Conservation (phyloP, 1,140 invertebrate species). For the Onthophagus taurus region DNA sequence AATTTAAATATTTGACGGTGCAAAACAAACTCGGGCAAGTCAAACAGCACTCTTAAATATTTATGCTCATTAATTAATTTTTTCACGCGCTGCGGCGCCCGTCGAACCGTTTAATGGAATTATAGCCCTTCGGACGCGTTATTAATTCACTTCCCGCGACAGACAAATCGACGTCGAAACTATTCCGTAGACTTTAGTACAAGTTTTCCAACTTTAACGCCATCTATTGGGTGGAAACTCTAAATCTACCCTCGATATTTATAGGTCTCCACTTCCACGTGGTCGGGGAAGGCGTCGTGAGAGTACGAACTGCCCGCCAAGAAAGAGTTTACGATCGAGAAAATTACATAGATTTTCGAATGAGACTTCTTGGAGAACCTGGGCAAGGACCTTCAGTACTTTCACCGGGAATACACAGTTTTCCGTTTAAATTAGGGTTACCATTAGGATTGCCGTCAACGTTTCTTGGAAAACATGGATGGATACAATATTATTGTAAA, state of each 20-base stretch:
- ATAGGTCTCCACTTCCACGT: slow-evolving; percentile 87
- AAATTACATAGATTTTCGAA: slow-evolving; percentile 92
- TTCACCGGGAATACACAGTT: slow-evolving; percentile 91
- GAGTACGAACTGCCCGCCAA: slow-evolving; percentile 65
- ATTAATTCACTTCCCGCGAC: no score
- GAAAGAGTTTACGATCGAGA: slow-evolving; percentile 82
- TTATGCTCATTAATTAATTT: no score
- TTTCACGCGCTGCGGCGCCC: no score
- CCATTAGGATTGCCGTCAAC: slow-evolving; percentile 86
- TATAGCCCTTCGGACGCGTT: no score
- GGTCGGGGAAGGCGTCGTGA: slow-evolving; percentile 84
- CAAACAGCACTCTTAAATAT: no score
- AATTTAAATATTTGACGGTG: no score
- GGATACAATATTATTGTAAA: slow-evolving; percentile 94
- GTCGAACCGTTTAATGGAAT: no score
- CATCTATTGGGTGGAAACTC: no score
- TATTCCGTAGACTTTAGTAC: no score
- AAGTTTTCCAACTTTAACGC: no score
- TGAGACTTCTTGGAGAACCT: slow-evolving; percentile 83
- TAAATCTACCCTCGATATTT: slow-evolving; percentile 25
- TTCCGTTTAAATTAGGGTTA: slow-evolving; percentile 87
- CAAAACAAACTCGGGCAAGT: no score
- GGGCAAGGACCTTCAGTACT: slow-evolving; percentile 72
- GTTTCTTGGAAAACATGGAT: slow-evolving; percentile 87
- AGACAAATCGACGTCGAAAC: no score